Conservation (phyloP, 2,113 vertebrate species). For the Vicugna pacos region DNA sequence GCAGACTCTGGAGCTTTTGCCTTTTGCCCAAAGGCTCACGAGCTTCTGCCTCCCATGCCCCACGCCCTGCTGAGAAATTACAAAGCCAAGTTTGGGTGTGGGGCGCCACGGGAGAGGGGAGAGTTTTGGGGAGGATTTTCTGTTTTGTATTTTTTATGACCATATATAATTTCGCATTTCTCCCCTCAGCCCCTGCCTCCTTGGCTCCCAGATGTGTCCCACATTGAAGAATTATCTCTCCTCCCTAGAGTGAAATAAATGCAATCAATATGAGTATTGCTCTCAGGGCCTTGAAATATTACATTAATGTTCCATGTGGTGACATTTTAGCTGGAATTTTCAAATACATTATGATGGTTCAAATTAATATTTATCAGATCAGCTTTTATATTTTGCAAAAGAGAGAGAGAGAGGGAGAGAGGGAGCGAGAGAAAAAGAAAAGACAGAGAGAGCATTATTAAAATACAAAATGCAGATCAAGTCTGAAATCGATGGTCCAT, state of each 20-base stretch:
- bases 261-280: constrained; percentile 99
- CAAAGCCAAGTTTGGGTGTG: constrained; percentile 74
- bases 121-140: constrained; percentile 81
- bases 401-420: constrained; percentile 86
- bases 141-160: constrained; percentile 84
- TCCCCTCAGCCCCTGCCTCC: constrained; percentile 97
- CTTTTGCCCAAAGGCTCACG: neutral
- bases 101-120: neutral
- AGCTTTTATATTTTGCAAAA: constrained; percentile 99
- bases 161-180: constrained; percentile 98
- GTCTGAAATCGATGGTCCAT: constrained; percentile 93
- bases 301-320: constrained; percentile 99
- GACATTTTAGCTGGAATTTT: constrained; percentile 99
- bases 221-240: constrained; percentile 99
- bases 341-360: constrained; percentile 99
- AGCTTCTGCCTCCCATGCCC: neutral
- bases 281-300: constrained; percentile 99
- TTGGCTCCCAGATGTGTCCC: constrained; percentile 99
- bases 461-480: constrained; percentile 96
- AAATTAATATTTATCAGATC: constrained; percentile 99
- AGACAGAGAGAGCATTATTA: constrained; percentile 92
- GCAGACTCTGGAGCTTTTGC: neutral
- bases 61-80: constrained; percentile 49
- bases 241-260: constrained; percentile 99
- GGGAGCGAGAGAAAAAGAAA: constrained; percentile 85